phyloP scores from a whole-genome alignment of 2,797 vertebrate genomes.

The Rhinatrema bivittatum region DNA sequence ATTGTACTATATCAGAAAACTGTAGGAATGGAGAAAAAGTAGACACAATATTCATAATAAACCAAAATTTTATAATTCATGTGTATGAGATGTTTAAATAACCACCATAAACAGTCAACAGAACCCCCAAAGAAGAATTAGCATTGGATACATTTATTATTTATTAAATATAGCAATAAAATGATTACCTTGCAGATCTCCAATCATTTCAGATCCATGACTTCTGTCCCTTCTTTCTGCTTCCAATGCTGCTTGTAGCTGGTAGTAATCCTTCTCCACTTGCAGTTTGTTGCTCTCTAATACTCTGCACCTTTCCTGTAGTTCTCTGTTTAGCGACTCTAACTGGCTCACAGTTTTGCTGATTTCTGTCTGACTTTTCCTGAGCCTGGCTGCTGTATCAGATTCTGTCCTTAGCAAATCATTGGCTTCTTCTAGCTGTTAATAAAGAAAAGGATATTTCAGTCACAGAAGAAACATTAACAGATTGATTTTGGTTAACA shows the following conservation, averaged over 20 bases:
- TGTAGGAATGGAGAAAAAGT: no score
- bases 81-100: no score
- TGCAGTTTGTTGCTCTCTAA: conserved; percentile 75
- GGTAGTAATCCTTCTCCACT: conserved; percentile 82
- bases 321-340: conserved; percentile 83
- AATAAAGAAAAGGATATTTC: conserved; percentile 5
- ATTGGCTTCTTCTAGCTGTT: conserved; percentile 90
- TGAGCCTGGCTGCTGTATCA: conserved; percentile 83
- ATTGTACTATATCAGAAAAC: no score
- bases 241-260: conserved; percentile 85
- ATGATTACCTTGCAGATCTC: conserved; percentile 83
- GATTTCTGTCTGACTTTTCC: conserved; percentile 91
- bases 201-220: conserved; percentile 92
- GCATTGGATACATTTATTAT: background rate
- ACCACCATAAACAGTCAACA: no score
- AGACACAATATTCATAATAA: no score
- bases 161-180: no score
- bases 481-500: background rate
- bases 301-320: conserved; percentile 82
- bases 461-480: conserved; percentile 9
- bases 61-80: no score
- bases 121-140: no score
- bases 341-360: conserved; percentile 81
- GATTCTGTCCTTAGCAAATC: conserved; percentile 89
- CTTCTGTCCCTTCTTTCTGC: conserved; percentile 85